Evolutionary conservation across 2,113 vertebrate species (phyloP).

Genomic region (human): DNA sequence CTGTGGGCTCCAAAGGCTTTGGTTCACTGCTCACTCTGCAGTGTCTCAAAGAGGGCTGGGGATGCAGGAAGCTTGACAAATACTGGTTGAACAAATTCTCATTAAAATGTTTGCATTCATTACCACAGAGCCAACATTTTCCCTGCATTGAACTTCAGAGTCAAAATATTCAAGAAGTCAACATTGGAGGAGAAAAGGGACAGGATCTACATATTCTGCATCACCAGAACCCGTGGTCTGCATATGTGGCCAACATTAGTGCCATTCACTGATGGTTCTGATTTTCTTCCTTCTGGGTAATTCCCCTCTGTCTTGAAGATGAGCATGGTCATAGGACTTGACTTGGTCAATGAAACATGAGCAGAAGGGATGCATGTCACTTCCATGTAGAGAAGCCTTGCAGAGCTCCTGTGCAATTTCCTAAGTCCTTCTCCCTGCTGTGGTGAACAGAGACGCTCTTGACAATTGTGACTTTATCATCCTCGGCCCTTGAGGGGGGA

Average conservation of each 20-base stretch:
- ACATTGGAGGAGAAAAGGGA: not conserved
- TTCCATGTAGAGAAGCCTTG: not conserved
- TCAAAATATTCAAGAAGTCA: not conserved
- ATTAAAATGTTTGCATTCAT: not conserved
- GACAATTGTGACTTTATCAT: no score
- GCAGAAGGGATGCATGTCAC: not conserved
- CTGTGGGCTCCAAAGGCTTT: not conserved
- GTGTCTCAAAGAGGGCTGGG: not conserved
- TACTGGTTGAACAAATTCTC: not conserved
- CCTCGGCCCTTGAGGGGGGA: not conserved
- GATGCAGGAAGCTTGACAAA: not conserved
- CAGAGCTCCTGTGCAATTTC: not conserved
- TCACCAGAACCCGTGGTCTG: not conserved
- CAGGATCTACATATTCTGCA: not conserved
- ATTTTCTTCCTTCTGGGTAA: not conserved
- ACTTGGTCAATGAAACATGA: not conserved
- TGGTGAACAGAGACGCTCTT: fast-evolving
- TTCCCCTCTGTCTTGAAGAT: not conserved
- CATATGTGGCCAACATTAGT: not conserved
- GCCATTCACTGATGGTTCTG: not conserved
- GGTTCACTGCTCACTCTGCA: not conserved
- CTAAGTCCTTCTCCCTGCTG: not conserved
- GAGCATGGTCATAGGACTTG: not conserved
- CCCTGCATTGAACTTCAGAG: not conserved
- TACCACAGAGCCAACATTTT: not conserved